phyloP scores from a whole-genome alignment of 1,140 invertebrate species.

The Apocrypta bakeri region DNA sequence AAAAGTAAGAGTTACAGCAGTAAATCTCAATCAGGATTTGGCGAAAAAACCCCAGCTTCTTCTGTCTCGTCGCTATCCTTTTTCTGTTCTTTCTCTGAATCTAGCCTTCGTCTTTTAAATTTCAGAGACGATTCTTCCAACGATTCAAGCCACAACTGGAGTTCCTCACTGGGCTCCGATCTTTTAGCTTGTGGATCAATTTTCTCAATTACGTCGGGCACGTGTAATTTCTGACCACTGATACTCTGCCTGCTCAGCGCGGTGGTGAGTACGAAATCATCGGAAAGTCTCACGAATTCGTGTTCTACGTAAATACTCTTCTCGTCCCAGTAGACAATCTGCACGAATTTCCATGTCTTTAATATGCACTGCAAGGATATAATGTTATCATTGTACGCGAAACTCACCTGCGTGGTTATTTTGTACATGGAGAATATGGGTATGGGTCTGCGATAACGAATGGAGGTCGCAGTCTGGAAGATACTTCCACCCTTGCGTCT shows the following conservation, averaged over 20 bases:
- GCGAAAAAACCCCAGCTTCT: not conserved
- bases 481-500: constrained; percentile 77
- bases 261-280: constrained; percentile 85
- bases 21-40: not conserved
- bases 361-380: no score
- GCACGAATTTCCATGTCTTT: constrained; percentile 60
- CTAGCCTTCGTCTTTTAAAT: constrained; percentile 73
- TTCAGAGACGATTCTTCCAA: constrained; percentile 85
- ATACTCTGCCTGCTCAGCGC: constrained; percentile 84
- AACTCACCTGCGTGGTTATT: constrained; percentile 81
- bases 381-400: not conserved
- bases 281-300: constrained; percentile 82
- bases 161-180: constrained; percentile 80
- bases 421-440: constrained; percentile 84
- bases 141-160: constrained; percentile 82
- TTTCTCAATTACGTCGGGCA: constrained; percentile 75
- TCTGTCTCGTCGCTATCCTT: not conserved
- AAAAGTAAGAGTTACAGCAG: no score
- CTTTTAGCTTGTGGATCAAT: constrained; percentile 73
- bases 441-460: constrained; percentile 84
- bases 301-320: constrained; percentile 88
- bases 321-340: constrained; percentile 89
- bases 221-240: constrained; percentile 78
- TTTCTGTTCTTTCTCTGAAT: not conserved
- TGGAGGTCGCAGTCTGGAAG: constrained; percentile 82